Base-by-base conservation (phyloP, 2,113 vertebrate species). In the Perccottus glenii region DNA sequence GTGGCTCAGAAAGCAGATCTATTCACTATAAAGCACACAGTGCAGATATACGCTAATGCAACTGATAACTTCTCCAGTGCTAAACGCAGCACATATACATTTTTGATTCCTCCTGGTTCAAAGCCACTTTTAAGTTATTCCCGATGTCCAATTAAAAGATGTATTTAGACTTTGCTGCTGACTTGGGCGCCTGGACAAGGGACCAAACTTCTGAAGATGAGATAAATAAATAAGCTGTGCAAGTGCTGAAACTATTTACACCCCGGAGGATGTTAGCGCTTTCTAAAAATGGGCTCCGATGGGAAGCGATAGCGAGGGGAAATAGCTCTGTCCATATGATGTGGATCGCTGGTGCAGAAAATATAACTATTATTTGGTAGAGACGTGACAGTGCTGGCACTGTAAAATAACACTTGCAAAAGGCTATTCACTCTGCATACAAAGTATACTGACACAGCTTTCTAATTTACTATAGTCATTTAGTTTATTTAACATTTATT, bases 51-150 rank as follows among this genome's bases (percentile, higher is more conserved):
- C n/a, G n/a, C n/a, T n/a, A n/a, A n/a, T n/a, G n/a, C n/a, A n/a
- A n/a, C n/a, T n/a, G n/a, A n/a, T n/a, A n/a, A n/a, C n/a, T n/a
- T 11, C 45, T 70, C 43, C 50, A 59, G 71, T 81, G 58, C 53
- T 51, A 64, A 75, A 77, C 55, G 52, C 57, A 62, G 69, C 73
- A 81, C 62, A 47, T 53, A 87, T 83, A 46, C 63, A 83, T 75
- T 64, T 88, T 87, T 86, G 53, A 90, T 86, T 70, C 44, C 43
- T 11, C 5, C 3, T 51, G 64, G 80, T 87, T 85, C 77, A 88
- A 89, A 89, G 80, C 5, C 1, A 76, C 83, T 89, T 89, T 87
- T 86, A 91, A 85, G 83, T 78, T 64, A 47, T 85, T 87, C 78
- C 78, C 80, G 64, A 74, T 73, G 74, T 83, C 71, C 86, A 90